These are phyloP conservation scores for Ormyrus thymus DNA, from an alignment of 2,888 invertebrate species.

Conservation along the genomic window DNA sequence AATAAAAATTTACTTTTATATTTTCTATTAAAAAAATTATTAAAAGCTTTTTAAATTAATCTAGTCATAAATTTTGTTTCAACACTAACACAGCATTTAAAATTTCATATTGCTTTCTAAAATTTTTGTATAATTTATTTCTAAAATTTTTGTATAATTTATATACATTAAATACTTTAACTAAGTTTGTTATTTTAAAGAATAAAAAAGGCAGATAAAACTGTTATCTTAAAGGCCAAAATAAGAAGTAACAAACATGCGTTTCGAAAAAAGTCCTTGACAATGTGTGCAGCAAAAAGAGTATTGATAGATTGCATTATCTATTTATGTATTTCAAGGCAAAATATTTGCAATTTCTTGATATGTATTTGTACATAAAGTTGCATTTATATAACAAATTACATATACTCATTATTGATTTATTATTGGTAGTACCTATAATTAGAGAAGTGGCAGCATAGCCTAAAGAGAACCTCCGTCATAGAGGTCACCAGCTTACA, in stretches of 20 bases:
- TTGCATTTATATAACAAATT: slow-evolving; percentile 56
- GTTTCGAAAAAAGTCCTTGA: slow-evolving; percentile 39
- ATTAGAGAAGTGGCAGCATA: slow-evolving; percentile 82
- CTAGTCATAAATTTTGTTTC: no score
- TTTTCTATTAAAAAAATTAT: no score
- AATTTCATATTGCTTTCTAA: no score
- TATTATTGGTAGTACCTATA: slow-evolving; percentile 79
- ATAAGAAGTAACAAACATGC: slow-evolving; percentile 41
- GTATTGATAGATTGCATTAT: slow-evolving; percentile 42
- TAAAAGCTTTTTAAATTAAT: no score
- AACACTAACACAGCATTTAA: no score
- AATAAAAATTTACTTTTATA: no score
- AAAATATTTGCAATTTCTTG: slow-evolving; percentile 50
- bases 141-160: no score
- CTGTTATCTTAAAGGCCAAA: slow-evolving; percentile 14
- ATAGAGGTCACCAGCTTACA: slow-evolving; percentile 83
- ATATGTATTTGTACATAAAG: slow-evolving; percentile 41
- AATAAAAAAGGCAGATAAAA: not conserved
- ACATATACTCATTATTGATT: slow-evolving; percentile 67
- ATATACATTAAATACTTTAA: no score
- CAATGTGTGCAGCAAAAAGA: slow-evolving; percentile 41
- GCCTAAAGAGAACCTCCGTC: slow-evolving; percentile 83
- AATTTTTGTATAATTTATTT: no score
- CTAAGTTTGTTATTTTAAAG: no score
- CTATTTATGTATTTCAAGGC: slow-evolving; percentile 50